Percentiles rank a stretch among this genome's conserved stretches.
These are phyloP conservation scores for Chirona hameri DNA, from an alignment of 2,888 invertebrate genomes.

Conservation along the genomic window DNA sequence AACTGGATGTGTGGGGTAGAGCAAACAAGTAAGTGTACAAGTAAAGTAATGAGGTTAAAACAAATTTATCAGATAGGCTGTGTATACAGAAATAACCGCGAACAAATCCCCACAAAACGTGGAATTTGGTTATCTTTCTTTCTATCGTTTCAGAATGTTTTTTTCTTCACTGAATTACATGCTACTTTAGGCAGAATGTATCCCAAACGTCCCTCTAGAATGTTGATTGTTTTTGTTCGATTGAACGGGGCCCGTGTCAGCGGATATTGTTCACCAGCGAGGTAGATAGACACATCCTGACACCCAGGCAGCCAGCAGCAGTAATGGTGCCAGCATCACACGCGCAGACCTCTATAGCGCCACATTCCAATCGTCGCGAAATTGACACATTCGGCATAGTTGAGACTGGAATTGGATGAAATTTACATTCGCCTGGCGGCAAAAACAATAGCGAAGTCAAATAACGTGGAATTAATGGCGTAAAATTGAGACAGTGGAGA, in stretches of 20 bases:
- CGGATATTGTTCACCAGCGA: neutral
- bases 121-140: no score
- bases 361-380: constrained; percentile 4
- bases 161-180: no score
- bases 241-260: neutral
- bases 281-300: neutral
- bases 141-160: no score
- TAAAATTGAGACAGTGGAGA: constrained; percentile 9
- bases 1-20: no score
- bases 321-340: neutral
- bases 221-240: no score
- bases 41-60: no score
- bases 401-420: constrained; percentile 25
- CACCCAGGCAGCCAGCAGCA: neutral
- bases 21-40: no score
- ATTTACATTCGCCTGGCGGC: constrained; percentile 11
- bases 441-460: constrained; percentile 24
- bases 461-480: constrained; percentile 23
- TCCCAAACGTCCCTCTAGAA: no score
- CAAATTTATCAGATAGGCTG: no score
- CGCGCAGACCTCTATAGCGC: neutral
- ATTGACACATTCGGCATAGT: constrained; percentile 26
- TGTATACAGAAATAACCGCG: neutral
- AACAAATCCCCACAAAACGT: neutral
- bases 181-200: no score